Evolutionary conservation across 2,113 vertebrate species (phyloP).

Genomic region (Campylomormyrus numenius): DNA sequence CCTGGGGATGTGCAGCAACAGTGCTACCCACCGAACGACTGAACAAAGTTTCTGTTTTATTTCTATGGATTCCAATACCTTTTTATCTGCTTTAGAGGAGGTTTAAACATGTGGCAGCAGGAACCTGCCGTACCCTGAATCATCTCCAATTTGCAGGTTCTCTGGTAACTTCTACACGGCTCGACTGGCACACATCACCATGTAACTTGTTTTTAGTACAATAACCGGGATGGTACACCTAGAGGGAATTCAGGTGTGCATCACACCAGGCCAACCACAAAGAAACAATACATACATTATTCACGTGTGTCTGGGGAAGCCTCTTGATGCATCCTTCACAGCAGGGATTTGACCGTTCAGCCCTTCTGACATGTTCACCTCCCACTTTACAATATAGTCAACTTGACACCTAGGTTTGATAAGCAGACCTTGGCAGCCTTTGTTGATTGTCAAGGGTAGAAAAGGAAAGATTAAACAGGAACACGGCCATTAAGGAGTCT

Average conservation of each 20-base stretch:
- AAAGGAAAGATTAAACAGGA: no score
- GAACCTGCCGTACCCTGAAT: not conserved
- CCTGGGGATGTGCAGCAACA: not conserved
- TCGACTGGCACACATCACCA: not conserved
- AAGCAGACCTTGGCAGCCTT: no score
- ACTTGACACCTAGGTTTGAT: no score
- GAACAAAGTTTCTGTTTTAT: not conserved
- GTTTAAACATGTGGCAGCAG: not conserved
- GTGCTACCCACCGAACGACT: not conserved
- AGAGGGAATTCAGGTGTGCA: not conserved
- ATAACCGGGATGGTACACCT: not conserved
- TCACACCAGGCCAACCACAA: not conserved
- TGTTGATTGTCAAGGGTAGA: no score
- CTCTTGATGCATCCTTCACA: no score
- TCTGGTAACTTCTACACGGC: not conserved
- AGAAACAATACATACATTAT: not conserved
- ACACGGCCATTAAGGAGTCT: not conserved
- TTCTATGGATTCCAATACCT: not conserved
- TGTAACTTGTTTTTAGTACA: not conserved
- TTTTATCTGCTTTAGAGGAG: not conserved
- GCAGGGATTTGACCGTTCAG: no score
- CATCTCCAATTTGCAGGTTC: not conserved
- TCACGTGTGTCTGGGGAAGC: no score
- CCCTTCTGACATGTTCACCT: no score
- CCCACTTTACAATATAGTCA: no score